Base-by-base conservation (phyloP, 2,888 invertebrate species). In the Gerris lacustris region DNA sequence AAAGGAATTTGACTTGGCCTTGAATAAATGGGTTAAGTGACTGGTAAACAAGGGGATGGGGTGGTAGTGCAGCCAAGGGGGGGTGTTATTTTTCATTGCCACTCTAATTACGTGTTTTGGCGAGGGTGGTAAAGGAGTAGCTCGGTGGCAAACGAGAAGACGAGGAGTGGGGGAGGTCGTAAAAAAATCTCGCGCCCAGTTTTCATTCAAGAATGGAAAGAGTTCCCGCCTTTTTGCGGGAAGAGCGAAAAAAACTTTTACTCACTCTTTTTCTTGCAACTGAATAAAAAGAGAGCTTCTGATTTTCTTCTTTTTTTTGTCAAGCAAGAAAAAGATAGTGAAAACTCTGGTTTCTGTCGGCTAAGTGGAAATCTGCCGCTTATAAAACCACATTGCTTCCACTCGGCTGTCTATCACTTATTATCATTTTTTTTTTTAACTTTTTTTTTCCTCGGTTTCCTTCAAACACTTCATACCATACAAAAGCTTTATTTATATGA, bases 1-100 rank as follows among this genome's bases (percentile, higher is more conserved):
- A 31, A 31, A 31, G 31, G 31, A 31, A 31, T 31, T 11, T 9
- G 55, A 55, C 11, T 55, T 55, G 55, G 55, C 55, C 55, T 55
- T 55, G 55, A 55, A 55, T 55, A 55, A 55, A 55, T 55, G 55
- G 55, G 55, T 55, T 55, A 55, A 55, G 55, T 55, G 55, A 55
- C 55, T 55, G 55, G 55, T 55, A 55, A 55, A 55, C 55, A 55
- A 55, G 55, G 15, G 55, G 9, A 5, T 11, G 55, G 15, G 55
- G 9, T 9, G 55, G 55, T 55, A 55, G 15, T 11, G 55, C 9
- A 55, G 9, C 15, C 55, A 5, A 15, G 55, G 55, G 55, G 11
- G 15, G 55, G 15, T 55, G 55, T 55, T 55, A 55, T 55, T 55
- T 55, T 55, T 55, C 55, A 55, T 55, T 55, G 55, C 55, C 55